phyloP scores from a whole-genome alignment of 2,797 vertebrate species.

The Sebastes trivittatus region DNA sequence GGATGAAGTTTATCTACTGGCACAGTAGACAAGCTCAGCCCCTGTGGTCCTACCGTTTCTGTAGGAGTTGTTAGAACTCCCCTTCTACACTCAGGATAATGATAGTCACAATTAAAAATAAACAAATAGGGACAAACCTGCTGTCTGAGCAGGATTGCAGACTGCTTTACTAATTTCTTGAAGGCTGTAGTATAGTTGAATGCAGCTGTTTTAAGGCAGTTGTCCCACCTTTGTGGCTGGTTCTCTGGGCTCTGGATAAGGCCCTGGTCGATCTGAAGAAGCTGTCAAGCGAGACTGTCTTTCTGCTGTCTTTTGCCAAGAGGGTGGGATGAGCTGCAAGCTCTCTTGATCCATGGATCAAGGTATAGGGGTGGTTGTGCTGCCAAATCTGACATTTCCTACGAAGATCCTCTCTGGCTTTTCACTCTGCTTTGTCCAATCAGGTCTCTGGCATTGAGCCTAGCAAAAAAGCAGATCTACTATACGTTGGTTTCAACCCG shows the following conservation, averaged over 20 bases:
- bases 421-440: background rate
- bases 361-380: background rate
- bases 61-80: background rate
- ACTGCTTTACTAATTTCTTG: background rate
- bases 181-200: background rate
- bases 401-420: background rate
- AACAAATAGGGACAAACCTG: background rate
- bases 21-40: background rate
- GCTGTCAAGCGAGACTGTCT: background rate
- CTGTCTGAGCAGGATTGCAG: background rate
- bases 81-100: background rate
- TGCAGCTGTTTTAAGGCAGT: background rate
- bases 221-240: background rate
- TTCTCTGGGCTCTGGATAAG: background rate
- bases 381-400: background rate
- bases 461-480: background rate
- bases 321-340: background rate
- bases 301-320: background rate
- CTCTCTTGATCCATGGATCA: background rate
- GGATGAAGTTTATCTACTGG: background rate
- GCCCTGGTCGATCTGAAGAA: background rate
- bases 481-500: background rate
- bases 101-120: background rate
- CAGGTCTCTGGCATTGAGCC: background rate
- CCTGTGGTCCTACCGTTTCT: background rate